A percentile compares a stretch with the other conserved stretches of the same genome.
Evolutionary conservation across 1,140 invertebrate genomes (phyloP).

Genomic region (Rhynchophorus ferrugineus): DNA sequence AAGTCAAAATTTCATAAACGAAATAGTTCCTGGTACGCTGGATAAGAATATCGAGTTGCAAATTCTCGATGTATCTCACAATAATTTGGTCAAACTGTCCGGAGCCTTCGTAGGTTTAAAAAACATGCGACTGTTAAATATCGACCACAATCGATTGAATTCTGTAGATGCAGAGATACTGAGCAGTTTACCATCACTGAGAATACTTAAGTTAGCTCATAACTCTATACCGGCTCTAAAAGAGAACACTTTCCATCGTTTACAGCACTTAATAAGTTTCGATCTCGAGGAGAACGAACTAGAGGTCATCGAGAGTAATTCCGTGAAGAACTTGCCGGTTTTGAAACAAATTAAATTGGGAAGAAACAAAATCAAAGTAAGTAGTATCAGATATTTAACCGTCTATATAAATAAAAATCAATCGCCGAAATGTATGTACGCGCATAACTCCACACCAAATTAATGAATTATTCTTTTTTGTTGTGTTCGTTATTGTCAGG

Average conservation of each 20-base stretch:
- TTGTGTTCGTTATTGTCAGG: too few relatives aligned
- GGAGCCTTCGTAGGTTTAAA: constrained; percentile 59
- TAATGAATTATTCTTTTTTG: too few relatives aligned
- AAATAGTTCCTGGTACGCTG: constrained; percentile 57
- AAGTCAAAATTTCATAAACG: constrained; percentile 67
- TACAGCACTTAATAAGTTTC: constrained; percentile 61
- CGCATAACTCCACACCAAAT: too few relatives aligned
- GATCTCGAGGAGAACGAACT: constrained; percentile 79
- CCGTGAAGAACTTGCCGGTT: constrained; percentile 66
- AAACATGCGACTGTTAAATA: constrained; percentile 61
- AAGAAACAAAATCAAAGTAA: constrained; percentile 57
- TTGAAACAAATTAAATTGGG: constrained; percentile 70
- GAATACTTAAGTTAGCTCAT: constrained; percentile 59
- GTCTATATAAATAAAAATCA: too few relatives aligned
- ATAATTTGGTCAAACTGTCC: constrained; percentile 65
- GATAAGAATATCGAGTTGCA: constrained; percentile 59
- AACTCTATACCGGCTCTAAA: constrained; percentile 68
- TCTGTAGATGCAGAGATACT: constrained; percentile 58
- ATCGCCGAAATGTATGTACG: too few relatives aligned
- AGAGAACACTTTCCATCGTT: constrained; percentile 62
- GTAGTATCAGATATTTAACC: too few relatives aligned
- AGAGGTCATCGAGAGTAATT: constrained; percentile 64
- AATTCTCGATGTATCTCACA: constrained; percentile 69
- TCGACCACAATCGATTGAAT: constrained; percentile 74
- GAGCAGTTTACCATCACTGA: constrained; percentile 56